phyloP scores from a whole-genome alignment of 2,113 vertebrate species.

The Ptilonorhynchus violaceus region DNA sequence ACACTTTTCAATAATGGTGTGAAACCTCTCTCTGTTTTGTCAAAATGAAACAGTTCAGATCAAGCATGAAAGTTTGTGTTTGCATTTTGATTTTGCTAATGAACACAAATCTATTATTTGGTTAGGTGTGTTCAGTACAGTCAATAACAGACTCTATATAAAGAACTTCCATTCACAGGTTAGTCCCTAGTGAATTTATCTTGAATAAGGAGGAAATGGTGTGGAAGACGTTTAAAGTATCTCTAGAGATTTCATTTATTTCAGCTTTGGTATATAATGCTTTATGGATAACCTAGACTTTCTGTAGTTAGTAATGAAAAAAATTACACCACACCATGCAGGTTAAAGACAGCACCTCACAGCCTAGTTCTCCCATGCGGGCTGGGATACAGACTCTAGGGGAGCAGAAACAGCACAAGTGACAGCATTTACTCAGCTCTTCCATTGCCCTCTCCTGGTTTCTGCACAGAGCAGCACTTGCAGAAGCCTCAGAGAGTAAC shows the following conservation, averaged over 20 bases:
- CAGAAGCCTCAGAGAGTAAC: background rate
- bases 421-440: background rate
- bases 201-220: background rate
- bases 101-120: background rate
- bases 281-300: background rate
- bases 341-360: background rate
- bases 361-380: background rate
- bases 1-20: background rate
- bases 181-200: background rate
- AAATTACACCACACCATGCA: background rate
- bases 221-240: background rate
- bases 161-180: background rate
- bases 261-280: background rate
- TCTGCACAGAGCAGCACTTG: background rate
- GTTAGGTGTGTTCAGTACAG: background rate
- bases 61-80: background rate
- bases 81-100: background rate
- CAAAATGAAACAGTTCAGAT: background rate
- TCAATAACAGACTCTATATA: background rate
- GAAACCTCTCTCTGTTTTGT: background rate
- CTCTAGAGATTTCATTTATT: background rate
- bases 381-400: background rate
- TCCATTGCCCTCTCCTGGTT: slow-evolving; percentile 38
- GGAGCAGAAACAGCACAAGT: background rate
- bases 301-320: background rate